Evolutionary conservation across 2,888 invertebrate species (phyloP).

Genomic region (Lutraria lutraria): DNA sequence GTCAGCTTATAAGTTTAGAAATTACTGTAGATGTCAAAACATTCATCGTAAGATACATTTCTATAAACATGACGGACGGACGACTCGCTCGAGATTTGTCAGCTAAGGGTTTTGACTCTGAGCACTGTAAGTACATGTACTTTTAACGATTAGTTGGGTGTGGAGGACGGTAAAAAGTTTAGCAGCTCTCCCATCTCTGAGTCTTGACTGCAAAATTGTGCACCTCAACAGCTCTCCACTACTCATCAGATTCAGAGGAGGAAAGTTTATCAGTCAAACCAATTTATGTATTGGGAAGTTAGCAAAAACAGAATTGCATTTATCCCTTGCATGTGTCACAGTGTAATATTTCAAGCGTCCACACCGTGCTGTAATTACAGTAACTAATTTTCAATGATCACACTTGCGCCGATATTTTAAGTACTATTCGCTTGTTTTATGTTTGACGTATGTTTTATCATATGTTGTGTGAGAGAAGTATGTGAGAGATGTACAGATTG

Average conservation of each 20-base stretch:
- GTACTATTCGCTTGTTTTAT: neutral
- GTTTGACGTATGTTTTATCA: too few relatives aligned
- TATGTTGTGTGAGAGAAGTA: too few relatives aligned
- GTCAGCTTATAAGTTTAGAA: neutral
- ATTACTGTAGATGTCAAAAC: neutral
- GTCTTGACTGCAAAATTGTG: neutral
- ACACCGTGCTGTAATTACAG: too few relatives aligned
- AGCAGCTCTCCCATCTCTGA: neutral
- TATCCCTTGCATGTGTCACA: too few relatives aligned
- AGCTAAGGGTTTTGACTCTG: slow-evolving; percentile 78
- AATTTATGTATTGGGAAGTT: neutral
- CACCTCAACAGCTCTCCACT: too few relatives aligned
- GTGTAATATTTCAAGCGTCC: too few relatives aligned
- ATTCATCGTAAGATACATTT: neutral
- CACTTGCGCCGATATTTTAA: too few relatives aligned
- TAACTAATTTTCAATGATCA: too few relatives aligned
- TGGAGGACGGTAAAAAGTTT: neutral
- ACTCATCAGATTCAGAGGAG: neutral
- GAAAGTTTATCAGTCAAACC: neutral
- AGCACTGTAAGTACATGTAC: slow-evolving; percentile 75
- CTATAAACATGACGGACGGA: slow-evolving; percentile 48
- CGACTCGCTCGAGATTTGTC: slow-evolving; percentile 79
- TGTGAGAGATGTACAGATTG: too few relatives aligned
- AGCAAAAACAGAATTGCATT: too few relatives aligned
- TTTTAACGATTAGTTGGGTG: too few relatives aligned